Evolutionary conservation across 2,113 vertebrate species (phyloP).

Genomic region (Cyanoliseus patagonus): DNA sequence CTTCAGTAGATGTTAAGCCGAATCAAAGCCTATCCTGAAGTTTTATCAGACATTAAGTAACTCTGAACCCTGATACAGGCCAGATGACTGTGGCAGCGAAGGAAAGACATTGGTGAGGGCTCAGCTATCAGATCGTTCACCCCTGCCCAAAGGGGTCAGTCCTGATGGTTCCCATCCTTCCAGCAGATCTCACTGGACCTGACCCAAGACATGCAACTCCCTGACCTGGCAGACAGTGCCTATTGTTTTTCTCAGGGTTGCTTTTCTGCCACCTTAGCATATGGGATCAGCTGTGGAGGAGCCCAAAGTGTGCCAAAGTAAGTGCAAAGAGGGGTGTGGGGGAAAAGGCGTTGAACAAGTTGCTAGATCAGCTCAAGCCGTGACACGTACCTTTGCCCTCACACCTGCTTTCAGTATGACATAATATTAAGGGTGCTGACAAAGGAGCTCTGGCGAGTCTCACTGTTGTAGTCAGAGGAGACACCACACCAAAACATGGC

Average conservation of each 20-base stretch:
- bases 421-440: constrained; percentile 14
- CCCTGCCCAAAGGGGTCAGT: neutral
- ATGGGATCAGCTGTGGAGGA: neutral
- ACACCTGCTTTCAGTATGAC: neutral
- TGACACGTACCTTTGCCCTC: neutral
- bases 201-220: neutral
- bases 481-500: neutral
- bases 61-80: neutral
- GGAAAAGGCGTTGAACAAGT: neutral
- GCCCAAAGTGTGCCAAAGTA: neutral
- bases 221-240: neutral
- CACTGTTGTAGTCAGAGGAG: neutral
- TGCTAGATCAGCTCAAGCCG: neutral
- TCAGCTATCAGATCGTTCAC: neutral
- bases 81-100: neutral
- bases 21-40: neutral
- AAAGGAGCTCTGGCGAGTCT: neutral
- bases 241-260: neutral
- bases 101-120: neutral
- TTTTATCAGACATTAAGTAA: neutral
- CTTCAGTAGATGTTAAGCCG: neutral
- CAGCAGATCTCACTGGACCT: rapidly evolving
- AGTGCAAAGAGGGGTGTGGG: neutral
- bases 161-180: neutral
- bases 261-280: neutral